Base-by-base conservation (phyloP, 2,888 invertebrate species). In the Zaprionus lineosus region DNA sequence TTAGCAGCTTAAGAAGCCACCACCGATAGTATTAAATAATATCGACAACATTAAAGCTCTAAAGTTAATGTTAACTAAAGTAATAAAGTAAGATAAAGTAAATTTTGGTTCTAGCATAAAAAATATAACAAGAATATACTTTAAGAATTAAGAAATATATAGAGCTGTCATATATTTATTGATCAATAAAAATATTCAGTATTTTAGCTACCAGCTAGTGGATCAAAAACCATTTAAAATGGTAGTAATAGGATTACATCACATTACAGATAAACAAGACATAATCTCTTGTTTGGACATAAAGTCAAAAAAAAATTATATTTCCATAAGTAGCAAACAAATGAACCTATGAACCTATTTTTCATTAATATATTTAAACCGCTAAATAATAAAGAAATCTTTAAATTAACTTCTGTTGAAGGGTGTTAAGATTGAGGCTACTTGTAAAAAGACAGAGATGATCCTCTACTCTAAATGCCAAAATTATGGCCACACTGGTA, bases 391-490 rank as follows among this genome's bases (percentile, higher is more conserved):
- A 44, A 21, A 21, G 44, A 33, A 3, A 3, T 31, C 5, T 9
- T 16, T 12, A 16, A 31, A 33, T 33, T 44, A n/a, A 31, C 15
- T 8, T 14, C 2, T 5, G 19, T 44, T 1, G n/a, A 9, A 6
- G 11, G 24, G 11, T 33, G 19, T 44, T n/a, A n/a, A 11, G 6
- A 19, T 46, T 1, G 46, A 46, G 14, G 5, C 2, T 3, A 33
- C n/a, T 11, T 8, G n/a, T 21, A 14, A 34, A 46, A 6, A 9
- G n/a, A 4, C 28, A 19, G 34, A 34, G 7, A 1, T 31, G 9
- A 7, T 24, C 5, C 46, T 24, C n/a, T 46, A 34, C 24, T 14
- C 5, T n/a, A 18, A 34, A 7, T 46, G 46, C 46, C 34, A 46
- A 9, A n/a, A 34, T 12, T 46, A 29, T 12, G 46, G 46, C 1